Conservation (phyloP, 2,797 vertebrate species). For the Dallia pectoralis region DNA sequence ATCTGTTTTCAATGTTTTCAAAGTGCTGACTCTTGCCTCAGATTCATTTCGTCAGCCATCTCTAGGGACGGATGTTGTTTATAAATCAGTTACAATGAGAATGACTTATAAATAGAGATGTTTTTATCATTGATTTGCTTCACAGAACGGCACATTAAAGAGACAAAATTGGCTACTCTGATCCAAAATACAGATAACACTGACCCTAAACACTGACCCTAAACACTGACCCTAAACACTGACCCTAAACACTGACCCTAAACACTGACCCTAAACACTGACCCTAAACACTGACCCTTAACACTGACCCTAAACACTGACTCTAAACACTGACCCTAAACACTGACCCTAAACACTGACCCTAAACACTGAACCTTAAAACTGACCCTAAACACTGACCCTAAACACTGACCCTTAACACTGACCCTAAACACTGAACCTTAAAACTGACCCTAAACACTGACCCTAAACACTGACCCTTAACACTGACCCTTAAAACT, state of each 20-base stretch:
- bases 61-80: background rate
- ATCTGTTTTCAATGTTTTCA: background rate
- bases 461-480: too few species aligned
- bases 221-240: background rate
- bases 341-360: too few species aligned
- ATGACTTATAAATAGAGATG: background rate
- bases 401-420: too few species aligned
- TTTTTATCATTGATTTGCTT: background rate
- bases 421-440: background rate
- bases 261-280: background rate
- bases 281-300: too few species aligned
- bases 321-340: background rate
- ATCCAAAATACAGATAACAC: background rate
- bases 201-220: background rate
- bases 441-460: background rate
- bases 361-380: background rate
- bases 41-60: background rate
- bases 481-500: too few species aligned
- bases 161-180: background rate
- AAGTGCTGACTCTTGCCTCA: background rate
- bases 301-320: too few species aligned
- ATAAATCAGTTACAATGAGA: slow-evolving; percentile 14
- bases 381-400: background rate
- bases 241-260: too few species aligned
- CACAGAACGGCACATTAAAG: background rate